Evolutionary conservation across 2,797 vertebrate genomes (phyloP).

Genomic region (Myotis planiceps): DNA sequence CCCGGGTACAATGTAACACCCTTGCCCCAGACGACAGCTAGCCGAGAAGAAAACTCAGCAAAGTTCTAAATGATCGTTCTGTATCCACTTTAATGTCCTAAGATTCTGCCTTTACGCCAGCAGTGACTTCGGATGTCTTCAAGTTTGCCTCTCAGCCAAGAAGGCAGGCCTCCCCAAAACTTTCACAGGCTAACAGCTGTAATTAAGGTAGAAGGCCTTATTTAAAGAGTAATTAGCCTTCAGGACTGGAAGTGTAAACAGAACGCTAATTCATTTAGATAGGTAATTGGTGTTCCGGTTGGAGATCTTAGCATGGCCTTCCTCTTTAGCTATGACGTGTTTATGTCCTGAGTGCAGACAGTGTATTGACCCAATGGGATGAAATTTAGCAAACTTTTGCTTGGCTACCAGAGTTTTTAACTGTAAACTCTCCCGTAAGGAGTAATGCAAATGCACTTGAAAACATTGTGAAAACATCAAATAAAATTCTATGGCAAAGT

Average conservation of each 20-base stretch:
- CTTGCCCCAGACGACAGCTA: not conserved
- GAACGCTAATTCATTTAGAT: constrained; percentile 68
- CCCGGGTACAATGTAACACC: fast-evolving
- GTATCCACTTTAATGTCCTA: not conserved
- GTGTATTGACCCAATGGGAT: not conserved
- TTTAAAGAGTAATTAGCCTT: constrained; percentile 77
- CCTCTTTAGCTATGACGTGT: not conserved
- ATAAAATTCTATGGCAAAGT: not conserved
- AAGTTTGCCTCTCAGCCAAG: constrained; percentile 32
- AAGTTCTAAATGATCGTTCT: not conserved
- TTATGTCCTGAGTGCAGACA: not conserved
- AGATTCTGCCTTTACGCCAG: not conserved
- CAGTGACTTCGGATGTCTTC: not conserved
- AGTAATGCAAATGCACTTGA: not conserved
- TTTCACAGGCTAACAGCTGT: constrained; percentile 67
- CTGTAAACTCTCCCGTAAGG: not conserved
- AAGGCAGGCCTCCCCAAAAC: constrained; percentile 43
- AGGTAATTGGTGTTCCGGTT: constrained; percentile 60
- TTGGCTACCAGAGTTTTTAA: not conserved
- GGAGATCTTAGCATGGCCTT: constrained; percentile 3
- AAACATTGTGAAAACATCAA: constrained; percentile 7
- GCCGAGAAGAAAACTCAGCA: not conserved
- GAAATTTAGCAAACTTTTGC: not conserved
- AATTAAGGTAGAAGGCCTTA: constrained; percentile 71
- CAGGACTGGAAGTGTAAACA: constrained; percentile 56